A percentile compares a stretch with the other conserved stretches of the same genome.
Evolutionary conservation across 2,113 vertebrate species (phyloP).

Genomic region (Dendrocopos noguchii): DNA sequence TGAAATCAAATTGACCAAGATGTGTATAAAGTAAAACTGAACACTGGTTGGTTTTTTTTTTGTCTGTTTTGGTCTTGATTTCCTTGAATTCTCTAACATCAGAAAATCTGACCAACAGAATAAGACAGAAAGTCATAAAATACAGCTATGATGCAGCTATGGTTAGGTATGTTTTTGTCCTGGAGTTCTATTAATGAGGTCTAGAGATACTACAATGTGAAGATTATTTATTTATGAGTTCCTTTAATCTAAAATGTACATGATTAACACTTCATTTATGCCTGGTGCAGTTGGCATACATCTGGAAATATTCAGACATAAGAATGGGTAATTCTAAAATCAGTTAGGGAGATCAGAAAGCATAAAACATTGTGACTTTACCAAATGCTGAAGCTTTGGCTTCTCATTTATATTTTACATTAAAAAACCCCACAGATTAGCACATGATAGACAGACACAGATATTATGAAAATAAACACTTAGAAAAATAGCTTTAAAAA

Average conservation of each 20-base stretch:
- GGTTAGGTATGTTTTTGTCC: neutral
- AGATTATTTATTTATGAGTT: slow-evolving; percentile 45
- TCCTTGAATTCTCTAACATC: neutral
- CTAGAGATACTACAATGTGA: neutral
- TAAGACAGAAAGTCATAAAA: neutral
- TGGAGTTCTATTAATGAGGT: neutral
- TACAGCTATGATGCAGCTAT: neutral
- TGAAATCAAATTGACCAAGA: neutral
- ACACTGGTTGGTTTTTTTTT: neutral
- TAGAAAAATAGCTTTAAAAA: neutral
- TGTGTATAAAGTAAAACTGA: neutral
- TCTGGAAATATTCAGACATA: neutral
- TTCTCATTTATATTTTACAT: neutral
- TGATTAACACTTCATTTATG: slow-evolving; percentile 30
- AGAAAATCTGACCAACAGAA: neutral
- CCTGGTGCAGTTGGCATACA: neutral
- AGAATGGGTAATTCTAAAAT: neutral
- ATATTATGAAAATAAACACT: neutral
- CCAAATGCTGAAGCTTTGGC: slow-evolving; percentile 5
- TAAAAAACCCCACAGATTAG: neutral
- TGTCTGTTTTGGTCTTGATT: neutral
- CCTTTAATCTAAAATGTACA: slow-evolving; percentile 52
- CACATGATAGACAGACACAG: neutral
- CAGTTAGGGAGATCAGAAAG: slow-evolving; percentile 41
- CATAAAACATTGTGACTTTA: slow-evolving; percentile 39